phyloP scores from a whole-genome alignment of 2,888 invertebrate species.

The Xylocampa areola region DNA sequence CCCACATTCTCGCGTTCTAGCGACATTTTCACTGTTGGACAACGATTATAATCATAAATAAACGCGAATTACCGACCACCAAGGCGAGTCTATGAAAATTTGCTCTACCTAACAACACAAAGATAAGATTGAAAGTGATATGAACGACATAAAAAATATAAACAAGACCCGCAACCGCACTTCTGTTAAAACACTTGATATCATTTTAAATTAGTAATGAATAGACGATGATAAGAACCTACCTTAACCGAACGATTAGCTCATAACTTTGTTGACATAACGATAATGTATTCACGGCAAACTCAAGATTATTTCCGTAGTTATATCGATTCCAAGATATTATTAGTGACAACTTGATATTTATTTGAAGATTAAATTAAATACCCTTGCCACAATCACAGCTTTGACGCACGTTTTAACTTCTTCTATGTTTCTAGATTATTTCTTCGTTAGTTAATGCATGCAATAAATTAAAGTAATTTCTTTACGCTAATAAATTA shows the following conservation, averaged over 20 bases:
- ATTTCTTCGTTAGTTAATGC: constrained; percentile 34
- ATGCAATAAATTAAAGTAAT: constrained; percentile 53
- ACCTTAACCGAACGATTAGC: constrained; percentile 76
- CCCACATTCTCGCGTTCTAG: constrained; percentile 81
- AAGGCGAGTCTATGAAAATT: constrained; percentile 2
- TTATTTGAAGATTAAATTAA: constrained; percentile 46
- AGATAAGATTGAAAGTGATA: constrained; percentile 47
- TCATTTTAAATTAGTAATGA: constrained; percentile 18
- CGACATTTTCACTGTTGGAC: constrained; percentile 71
- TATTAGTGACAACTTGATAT: constrained; percentile 64
- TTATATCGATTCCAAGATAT: constrained; percentile 82
- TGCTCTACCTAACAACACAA: constrained; percentile 32
- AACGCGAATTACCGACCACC: constrained; percentile 7
- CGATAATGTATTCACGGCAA: constrained; percentile 78
- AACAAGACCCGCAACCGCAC: constrained; percentile 43
- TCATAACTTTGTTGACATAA: constrained; percentile 84
- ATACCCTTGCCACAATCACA: constrained; percentile 22
- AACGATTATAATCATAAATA: constrained; percentile 19
- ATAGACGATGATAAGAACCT: constrained; percentile 30
- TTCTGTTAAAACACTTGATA: constrained; percentile 20
- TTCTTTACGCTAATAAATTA: constrained; percentile 64
- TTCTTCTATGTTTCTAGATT: constrained; percentile 30
- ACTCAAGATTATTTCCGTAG: constrained; percentile 76
- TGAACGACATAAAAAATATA: constrained; percentile 52
- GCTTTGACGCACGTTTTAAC: constrained; percentile 22